Percentiles rank a stretch among this genome's conserved stretches.
These are phyloP conservation scores for Lutraria lutraria DNA, from an alignment of 2,888 invertebrate genomes.

Conservation along the genomic window DNA sequence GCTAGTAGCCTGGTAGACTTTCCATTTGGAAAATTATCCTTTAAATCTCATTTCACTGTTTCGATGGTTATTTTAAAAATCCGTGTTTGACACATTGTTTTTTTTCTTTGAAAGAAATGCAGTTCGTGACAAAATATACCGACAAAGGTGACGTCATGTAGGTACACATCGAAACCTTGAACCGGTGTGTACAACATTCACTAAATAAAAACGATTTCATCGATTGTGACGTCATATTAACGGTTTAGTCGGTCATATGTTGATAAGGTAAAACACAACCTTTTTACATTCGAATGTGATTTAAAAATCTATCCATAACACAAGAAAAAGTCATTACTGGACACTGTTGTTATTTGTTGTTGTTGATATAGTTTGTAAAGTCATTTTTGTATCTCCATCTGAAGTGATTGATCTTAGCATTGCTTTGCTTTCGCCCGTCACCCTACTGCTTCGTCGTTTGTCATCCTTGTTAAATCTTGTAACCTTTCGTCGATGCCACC, in stretches of 20 bases:
- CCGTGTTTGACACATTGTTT: no score
- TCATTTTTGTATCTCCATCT: slow-evolving; percentile 22
- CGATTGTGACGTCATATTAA: background rate
- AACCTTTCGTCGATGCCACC: slow-evolving; percentile 36
- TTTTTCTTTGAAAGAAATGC: no score
- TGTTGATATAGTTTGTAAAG: background rate
- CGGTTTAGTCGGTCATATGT: background rate
- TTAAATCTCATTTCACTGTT: no score
- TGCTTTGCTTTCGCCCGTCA: slow-evolving; percentile 37
- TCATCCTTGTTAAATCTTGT: slow-evolving; percentile 6
- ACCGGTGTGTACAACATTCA: background rate
- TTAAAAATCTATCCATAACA: background rate
- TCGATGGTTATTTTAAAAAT: no score
- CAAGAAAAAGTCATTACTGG: background rate
- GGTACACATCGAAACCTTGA: background rate
- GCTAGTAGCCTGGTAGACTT: no score
- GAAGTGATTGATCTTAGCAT: slow-evolving; percentile 41
- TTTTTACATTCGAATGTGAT: no score
- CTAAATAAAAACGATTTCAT: background rate
- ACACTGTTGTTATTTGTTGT: slow-evolving; percentile 34
- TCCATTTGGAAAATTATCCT: no score
- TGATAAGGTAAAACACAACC: no score
- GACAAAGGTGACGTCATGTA: background rate
- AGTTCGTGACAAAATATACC: no score
- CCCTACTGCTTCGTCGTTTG: background rate